Conservation (phyloP, 2,888 invertebrate species). For the Torymus texanus region DNA sequence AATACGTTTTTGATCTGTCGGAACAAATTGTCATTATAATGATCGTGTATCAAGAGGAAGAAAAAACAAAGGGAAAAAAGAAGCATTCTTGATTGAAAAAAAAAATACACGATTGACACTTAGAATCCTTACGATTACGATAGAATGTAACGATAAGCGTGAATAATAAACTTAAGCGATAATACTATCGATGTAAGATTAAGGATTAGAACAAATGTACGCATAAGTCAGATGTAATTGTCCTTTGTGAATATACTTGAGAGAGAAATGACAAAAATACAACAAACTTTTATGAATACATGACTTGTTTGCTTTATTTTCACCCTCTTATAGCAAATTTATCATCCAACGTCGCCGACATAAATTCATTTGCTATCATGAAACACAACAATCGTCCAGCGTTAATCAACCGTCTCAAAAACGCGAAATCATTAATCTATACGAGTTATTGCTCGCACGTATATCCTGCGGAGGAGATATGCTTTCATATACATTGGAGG, state of each 20-base stretch:
- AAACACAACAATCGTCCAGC: too few relatives aligned
- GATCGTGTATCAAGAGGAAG: slow-evolving; percentile 47
- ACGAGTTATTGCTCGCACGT: neutral
- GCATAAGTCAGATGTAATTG: slow-evolving; percentile 73
- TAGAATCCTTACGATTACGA: slow-evolving; percentile 69
- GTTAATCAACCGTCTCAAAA: slow-evolving; percentile 11
- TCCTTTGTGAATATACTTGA: slow-evolving; percentile 74
- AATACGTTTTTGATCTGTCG: slow-evolving; percentile 46
- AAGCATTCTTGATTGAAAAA: slow-evolving; percentile 62
- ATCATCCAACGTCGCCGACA: too few relatives aligned
- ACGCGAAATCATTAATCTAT: slow-evolving; percentile 16
- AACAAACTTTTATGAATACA: slow-evolving; percentile 74
- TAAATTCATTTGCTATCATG: too few relatives aligned
- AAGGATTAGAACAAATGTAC: slow-evolving; percentile 58
- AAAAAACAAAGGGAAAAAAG: slow-evolving; percentile 58
- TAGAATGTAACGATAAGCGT: slow-evolving; percentile 67
- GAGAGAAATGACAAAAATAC: slow-evolving; percentile 73
- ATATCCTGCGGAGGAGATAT: slow-evolving; percentile 5
- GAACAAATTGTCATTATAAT: slow-evolving; percentile 52
- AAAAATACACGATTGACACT: slow-evolving; percentile 60
- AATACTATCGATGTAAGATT: slow-evolving; percentile 64
- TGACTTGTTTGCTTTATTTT: slow-evolving; percentile 37
- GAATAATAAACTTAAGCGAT: slow-evolving; percentile 70
- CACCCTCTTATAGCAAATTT: too few relatives aligned
- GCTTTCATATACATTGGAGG: slow-evolving; percentile 7